A percentile compares a stretch with the other conserved stretches of the same genome.
Evolutionary conservation across 2,888 invertebrate genomes (phyloP).

Genomic region (Drosophila ustulata): DNA sequence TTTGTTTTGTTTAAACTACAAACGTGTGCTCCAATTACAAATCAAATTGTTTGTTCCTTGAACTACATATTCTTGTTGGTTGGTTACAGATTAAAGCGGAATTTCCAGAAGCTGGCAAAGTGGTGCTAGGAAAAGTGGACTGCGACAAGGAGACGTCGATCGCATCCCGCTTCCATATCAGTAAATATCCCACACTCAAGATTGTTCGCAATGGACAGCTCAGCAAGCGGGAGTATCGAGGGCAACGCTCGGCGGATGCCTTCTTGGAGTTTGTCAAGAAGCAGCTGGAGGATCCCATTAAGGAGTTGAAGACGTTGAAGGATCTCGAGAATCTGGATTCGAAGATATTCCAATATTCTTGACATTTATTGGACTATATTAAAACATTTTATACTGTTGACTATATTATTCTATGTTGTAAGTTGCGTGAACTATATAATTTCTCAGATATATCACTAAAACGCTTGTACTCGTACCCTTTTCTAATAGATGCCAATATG

Average conservation of each 20-base stretch:
- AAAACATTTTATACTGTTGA: too few relatives aligned
- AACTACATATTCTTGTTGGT: conserved; percentile 6
- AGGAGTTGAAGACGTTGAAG: conserved; percentile 90
- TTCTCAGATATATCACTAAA: too few relatives aligned
- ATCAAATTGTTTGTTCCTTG: conserved; percentile 7
- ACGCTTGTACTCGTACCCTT: too few relatives aligned
- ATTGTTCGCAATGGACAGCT: conserved; percentile 95
- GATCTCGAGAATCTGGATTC: conserved; percentile 91
- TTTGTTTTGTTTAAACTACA: conserved; percentile 16
- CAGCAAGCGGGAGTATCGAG: conserved; percentile 96
- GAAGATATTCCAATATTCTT: conserved; percentile 82
- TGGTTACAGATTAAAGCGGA: conserved; percentile 86
- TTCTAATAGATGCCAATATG: too few relatives aligned
- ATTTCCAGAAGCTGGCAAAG: conserved; percentile 92
- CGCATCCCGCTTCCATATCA: conserved; percentile 96
- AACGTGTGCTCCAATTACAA: neutral
- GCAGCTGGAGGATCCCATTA: conserved; percentile 94
- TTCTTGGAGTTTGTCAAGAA: conserved; percentile 95
- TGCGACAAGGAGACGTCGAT: conserved; percentile 96
- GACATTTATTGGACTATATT: too few relatives aligned
- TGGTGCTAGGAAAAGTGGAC: conserved; percentile 98
- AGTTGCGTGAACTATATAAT: too few relatives aligned
- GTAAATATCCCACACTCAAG: conserved; percentile 99
- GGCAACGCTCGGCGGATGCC: conserved; percentile 95
- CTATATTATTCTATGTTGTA: too few relatives aligned